A percentile compares a stretch with the other conserved stretches of the same genome.
Conservation (phyloP, 1,140 invertebrate species). For the Zaprionus taronus region DNA sequence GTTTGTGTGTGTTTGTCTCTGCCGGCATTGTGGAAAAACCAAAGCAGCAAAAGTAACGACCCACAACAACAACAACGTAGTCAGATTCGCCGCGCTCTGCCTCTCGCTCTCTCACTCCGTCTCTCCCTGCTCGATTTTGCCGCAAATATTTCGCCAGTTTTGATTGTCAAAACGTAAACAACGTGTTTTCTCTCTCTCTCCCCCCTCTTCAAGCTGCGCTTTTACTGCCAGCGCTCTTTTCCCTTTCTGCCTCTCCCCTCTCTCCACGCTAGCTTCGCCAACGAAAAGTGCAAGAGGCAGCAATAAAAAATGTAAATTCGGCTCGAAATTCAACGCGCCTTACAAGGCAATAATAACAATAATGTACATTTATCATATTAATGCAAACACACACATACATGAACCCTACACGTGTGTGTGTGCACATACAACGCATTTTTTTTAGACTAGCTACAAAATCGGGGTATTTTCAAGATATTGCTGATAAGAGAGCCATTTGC, state of each 20-base stretch:
- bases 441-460: conserved; percentile 29
- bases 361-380: conserved; percentile 34
- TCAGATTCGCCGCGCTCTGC: conserved; percentile 1
- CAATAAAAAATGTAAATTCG: conserved; percentile 60
- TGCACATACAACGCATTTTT: conserved; percentile 31
- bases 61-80: conserved; percentile 9
- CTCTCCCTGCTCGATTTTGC: conserved; percentile 4
- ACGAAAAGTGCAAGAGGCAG: conserved; percentile 59
- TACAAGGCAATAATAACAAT: conserved; percentile 39
- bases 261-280: neutral
- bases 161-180: conserved; percentile 75
- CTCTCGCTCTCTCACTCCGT: conserved; percentile 12
- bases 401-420: conserved; percentile 6
- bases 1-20: neutral
- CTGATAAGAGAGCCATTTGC: conserved; percentile 64
- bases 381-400: conserved; percentile 13
- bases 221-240: conserved; percentile 22
- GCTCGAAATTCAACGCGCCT: conserved; percentile 60
- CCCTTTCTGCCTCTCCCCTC: conserved; percentile 3
- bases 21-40: conserved; percentile 19
- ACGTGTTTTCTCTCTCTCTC: conserved; percentile 59
- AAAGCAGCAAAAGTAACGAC: conserved; percentile 18
- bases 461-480: conserved; percentile 71
- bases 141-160: conserved; percentile 57
- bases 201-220: conserved; percentile 27